Evolutionary conservation across 2,113 vertebrate genomes (phyloP), one percentile per base, ranked within the genome.

Genomic region (Mionectes macconnelli): DNA sequence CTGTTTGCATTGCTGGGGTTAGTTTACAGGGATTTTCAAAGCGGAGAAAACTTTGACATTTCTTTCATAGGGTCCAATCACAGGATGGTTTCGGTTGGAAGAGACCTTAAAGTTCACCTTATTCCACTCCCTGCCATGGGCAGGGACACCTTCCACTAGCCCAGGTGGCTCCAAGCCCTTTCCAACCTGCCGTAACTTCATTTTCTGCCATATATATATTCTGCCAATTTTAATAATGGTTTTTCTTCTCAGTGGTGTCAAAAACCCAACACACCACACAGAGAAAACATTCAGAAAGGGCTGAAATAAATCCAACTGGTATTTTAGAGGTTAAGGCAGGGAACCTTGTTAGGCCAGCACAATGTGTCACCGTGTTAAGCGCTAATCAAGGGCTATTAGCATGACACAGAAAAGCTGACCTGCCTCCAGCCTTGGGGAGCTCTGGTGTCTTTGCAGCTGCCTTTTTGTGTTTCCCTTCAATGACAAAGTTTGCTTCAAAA

Each of bases 361-460:
- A 5, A 66, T 0, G 2, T 37, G 84, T 18, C 11, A 27, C 53
- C n/a, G 2, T 35, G 10, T 22, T 4, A 11, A 39, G 37, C 24
- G 35, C 42, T 35, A 2, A 5, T 2, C n/a, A 53, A 44, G 57
- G 67, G 47, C 72, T 37, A 2, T 7, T 27, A 13, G 5, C 13
- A 4, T 0, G 39, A 37, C 62, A 16, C 37, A 39, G 60, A 6
- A 40, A 8, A 22, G 14, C 33, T 57, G 20, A 7, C 28, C 76
- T 35, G 28, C 1, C 55, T 3, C 7, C 13, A 20, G 30, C 47
- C 22, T 47, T 12, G 69, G 30, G 31, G 20, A 44, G 64, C 64
- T 45, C 37, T 22, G 66, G 3, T 6, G 8, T 4, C 59, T 14
- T 10, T 1, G 18, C 64, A 14, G 35, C 15, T 1, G 52, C 56